Evolutionary conservation across 2,797 vertebrate species (phyloP), one percentile per base, ranked within the genome.

Genomic region (Pogoniulus pusillus): DNA sequence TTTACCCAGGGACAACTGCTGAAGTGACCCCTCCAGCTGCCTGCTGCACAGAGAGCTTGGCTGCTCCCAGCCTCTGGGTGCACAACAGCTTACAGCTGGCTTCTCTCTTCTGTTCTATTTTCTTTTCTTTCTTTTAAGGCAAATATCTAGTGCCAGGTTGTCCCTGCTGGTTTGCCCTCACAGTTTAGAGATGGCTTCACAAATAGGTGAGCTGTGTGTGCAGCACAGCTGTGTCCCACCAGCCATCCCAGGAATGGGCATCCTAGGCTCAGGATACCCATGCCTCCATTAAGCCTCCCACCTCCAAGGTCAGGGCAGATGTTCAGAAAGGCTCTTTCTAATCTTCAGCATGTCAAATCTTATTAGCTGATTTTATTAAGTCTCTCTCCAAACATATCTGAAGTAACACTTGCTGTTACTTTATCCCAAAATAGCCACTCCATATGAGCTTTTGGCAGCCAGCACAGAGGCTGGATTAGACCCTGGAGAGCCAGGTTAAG

Each of bases 341-440:
- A 91, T 91, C 88, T 93, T 43, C 82, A 76, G 63, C 75, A 72
- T 1, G 32, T 88, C 93, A 95, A 84, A 91, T 30, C 59, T 62
- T 78, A 80, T 94, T 93, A 90, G 84, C 6, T 62, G 86, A 70
- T 70, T 93, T 91, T 91, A 91, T 93, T 85, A 93, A 90, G 64
- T 70, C 73, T 81, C 41, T 85, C 55, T 92, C 91, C 90, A 93
- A 94, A 79, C 72, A 82, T 80, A 75, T 87, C 88, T 80, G 17
- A 94, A 93, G 79, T 89, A 89, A 83, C 37, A 30, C 64, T 73
- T 12, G 4, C 72, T 78, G 79, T 51, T 90, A 86, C 57, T 89
- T 66, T 26, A 57, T 73, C 91, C 92, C 90, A 83, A 94, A 90
- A 90, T 90, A 92, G 91, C 70, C 6, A 0, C 76, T 80, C 84